Conservation (phyloP, 1,140 invertebrate genomes). For the Nephila pilipes region DNA sequence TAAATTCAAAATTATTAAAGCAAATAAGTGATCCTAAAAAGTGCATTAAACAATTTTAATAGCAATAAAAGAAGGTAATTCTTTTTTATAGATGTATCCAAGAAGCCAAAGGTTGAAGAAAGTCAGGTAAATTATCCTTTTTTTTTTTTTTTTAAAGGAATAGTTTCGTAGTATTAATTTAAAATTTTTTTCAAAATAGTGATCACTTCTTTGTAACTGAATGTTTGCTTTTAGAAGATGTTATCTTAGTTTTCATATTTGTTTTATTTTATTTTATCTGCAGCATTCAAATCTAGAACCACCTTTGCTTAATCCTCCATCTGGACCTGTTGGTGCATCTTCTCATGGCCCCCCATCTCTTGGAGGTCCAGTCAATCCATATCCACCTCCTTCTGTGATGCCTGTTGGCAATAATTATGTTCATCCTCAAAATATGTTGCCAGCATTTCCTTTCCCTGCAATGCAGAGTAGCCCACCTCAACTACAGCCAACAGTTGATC, state of each 20-base stretch:
- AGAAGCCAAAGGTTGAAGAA: constrained; percentile 73
- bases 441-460: constrained; percentile 61
- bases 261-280: not conserved
- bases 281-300: constrained; percentile 74
- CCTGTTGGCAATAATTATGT: constrained; percentile 69
- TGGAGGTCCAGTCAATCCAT: constrained; percentile 69
- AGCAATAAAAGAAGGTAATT: too few species aligned
- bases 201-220: not conserved
- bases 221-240: not conserved
- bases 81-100: constrained; percentile 30
- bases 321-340: constrained; percentile 73
- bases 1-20: too few species aligned
- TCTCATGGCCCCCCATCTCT: constrained; percentile 69
- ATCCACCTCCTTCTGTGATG: constrained; percentile 44
- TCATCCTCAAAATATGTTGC: constrained; percentile 61
- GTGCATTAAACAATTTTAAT: too few species aligned
- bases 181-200: not conserved
- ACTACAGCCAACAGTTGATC: constrained; percentile 70
- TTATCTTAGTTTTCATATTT: not conserved
- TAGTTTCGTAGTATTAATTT: not conserved
- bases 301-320: constrained; percentile 68
- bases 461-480: constrained; percentile 62
- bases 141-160: not conserved
- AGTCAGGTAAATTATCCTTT: constrained; percentile 55
- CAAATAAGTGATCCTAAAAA: too few species aligned